Evolutionary conservation across 37 sponge, comb jelly and placozoan genomes (phyloP), one percentile per base, ranked within the genome.

Genomic region (Hormiphora californensis): DNA sequence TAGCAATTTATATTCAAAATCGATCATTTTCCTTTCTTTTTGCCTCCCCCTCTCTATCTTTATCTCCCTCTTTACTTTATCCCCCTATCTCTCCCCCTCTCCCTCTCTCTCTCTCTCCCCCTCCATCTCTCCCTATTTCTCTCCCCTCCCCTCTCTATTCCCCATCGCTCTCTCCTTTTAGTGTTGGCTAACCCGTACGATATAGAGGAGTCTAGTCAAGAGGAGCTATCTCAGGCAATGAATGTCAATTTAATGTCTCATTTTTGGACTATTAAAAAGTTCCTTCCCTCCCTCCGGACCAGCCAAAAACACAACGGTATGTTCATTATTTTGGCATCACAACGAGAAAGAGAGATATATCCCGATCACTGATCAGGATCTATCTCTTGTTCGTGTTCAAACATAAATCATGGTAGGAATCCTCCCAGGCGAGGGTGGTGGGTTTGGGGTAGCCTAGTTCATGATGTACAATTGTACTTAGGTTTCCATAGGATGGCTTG

Each of bases 171-270:
- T 4, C 59, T 27, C 19, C 8, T 73, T 73, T n/a, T 46, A 73
- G 81, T 46, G 1, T 43, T 73, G 19, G 81, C 81, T 4, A 73
- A 73, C 38, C 81, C 81, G 5, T 73, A 43, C 43, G 81, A 73
- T 40, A 73, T 73, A 25, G 81, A 73, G 23, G 81, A 73, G 38
- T 73, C 81, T 11, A 32, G 46, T 4, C 46, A 43, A 36, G 81
- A 73, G 3, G 81, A 73, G 23, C 81, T 73, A 25, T 19, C 27
- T 5, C 3, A 1, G 5, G 38, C 81, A 39, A 73, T 73, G 81
- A 73, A 41, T 33, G 35, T 33, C 5, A 73, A 73, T 46, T 36
- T 73, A 28, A 73, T 73, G 41, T 22, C 81, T 36, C 81, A 73
- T 41, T 73, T 73, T 28, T 73, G 81, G 81, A 73, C 81, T 4